Evolutionary conservation across 2,888 invertebrate species (phyloP).

Genomic region (Bhutanitis thaidina): DNA sequence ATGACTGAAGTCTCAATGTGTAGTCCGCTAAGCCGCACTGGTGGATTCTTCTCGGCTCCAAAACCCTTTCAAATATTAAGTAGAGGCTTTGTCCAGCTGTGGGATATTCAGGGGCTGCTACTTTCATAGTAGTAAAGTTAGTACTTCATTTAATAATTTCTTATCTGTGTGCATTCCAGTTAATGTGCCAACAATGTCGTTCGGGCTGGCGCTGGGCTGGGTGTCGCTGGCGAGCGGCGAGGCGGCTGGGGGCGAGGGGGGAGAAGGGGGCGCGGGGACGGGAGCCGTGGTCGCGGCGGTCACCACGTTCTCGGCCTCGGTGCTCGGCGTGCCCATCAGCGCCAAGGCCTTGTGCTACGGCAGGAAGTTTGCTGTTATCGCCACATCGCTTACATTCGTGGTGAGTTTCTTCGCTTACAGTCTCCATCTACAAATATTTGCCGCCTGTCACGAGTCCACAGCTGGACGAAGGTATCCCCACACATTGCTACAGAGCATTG

Average conservation of each 20-base stretch:
- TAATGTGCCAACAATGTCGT: conserved; percentile 55
- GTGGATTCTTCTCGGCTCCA: background rate
- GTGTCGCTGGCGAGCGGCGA: conserved; percentile 55
- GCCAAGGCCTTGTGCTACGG: conserved; percentile 44
- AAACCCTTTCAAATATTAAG: background rate
- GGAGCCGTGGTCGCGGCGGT: conserved; percentile 40
- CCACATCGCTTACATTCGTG: conserved; percentile 45
- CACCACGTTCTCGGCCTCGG: conserved; percentile 38
- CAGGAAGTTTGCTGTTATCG: conserved; percentile 46
- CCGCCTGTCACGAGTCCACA: no score
- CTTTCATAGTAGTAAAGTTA: no score
- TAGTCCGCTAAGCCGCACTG: background rate
- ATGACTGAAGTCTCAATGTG: no score
- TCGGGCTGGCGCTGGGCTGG: conserved; percentile 60
- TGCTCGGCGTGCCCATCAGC: conserved; percentile 51
- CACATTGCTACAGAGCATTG: no score
- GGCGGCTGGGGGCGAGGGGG: conserved; percentile 13
- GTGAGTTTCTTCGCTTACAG: no score
- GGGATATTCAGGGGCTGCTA: background rate
- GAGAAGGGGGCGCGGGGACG: conserved; percentile 14
- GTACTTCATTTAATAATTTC: no score
- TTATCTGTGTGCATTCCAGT: conserved; percentile 34
- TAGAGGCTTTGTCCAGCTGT: background rate
- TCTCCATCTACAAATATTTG: no score
- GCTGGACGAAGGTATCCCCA: no score